Base-by-base conservation (phyloP, 2,797 vertebrate species). In the Gymnopithys bicolor region DNA sequence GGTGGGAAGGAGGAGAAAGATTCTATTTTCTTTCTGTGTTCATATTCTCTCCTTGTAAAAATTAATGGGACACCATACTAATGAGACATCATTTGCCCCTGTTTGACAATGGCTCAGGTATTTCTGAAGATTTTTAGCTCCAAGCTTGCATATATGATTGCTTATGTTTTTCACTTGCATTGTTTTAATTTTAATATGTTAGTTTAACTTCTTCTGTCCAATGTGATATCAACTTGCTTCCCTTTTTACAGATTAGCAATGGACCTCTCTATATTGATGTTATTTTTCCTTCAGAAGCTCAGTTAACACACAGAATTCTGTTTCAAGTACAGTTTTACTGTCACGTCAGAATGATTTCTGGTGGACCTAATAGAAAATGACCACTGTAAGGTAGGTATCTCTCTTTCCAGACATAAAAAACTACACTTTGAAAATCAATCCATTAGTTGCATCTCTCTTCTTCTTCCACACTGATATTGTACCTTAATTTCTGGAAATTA, bases 141-240 rank as follows among this genome's bases (percentile, higher is more conserved):
- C 24, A 56, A 52, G n/a, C 25, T 82, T 56, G 6, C 11, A 30
- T 41, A 9, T 51, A 27, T 63, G 32, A 69, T 52, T 53, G 67
- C 5, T 14, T 39, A 37, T 63, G 16, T 63, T 73, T 73, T 92
- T 86, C 4, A 52, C 67, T 78, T 73, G 10, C 11, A 52, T 52
- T 37, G 15, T 39, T 17, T 56, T 49, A 48, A 15, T 52, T 88
- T 81, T 92, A 63, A 22, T 67, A 5, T 59, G 45, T n/a, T 64
- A n/a, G 8, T 28, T 66, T 43, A 39, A n/a, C 25, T 43, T 84
- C 24, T 77, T 39, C 35, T 60, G 3, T 78, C 30, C 33, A 1
- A 12, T 52, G 7, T 64, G 32, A 8, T 69, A 35, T 11, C 30
- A 58, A 3, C 9, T 58, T 0, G 0, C 10, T 71, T 17, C 1